phyloP scores from a whole-genome alignment of 2,888 invertebrate species.

The Athrips mouffetella region DNA sequence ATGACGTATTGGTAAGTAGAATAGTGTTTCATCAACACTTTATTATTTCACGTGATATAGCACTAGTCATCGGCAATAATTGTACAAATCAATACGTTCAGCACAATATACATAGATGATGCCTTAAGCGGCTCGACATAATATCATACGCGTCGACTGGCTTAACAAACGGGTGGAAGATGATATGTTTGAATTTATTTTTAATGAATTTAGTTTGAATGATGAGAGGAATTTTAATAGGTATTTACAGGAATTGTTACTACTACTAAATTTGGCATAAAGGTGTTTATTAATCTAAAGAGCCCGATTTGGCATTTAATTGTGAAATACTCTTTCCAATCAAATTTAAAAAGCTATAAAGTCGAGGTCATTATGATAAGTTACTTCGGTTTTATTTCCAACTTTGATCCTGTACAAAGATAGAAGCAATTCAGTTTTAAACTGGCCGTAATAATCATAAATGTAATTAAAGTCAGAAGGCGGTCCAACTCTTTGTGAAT shows the following conservation, averaged over 20 bases:
- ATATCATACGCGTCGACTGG: slow-evolving; percentile 26
- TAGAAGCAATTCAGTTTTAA: slow-evolving; percentile 35
- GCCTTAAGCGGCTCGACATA: slow-evolving; percentile 17
- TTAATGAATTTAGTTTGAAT: slow-evolving; percentile 18
- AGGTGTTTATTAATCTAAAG: too few species aligned
- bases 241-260: not conserved
- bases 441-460: slow-evolving; percentile 53
- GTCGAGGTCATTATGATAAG: not conserved
- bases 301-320: too few species aligned
- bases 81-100: slow-evolving; percentile 38
- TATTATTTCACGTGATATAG: slow-evolving; percentile 30
- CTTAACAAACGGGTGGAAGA: slow-evolving; percentile 26
- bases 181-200: slow-evolving; percentile 30
- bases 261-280: too few species aligned
- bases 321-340: too few species aligned
- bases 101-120: slow-evolving; percentile 27
- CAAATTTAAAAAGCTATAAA: too few species aligned
- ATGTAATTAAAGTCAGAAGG: slow-evolving; percentile 61
- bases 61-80: slow-evolving; percentile 57
- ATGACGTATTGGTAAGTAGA: slow-evolving; percentile 6
- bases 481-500: slow-evolving; percentile 59
- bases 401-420: slow-evolving; percentile 1
- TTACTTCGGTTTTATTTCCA: not conserved
- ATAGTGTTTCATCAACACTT: slow-evolving; percentile 25
- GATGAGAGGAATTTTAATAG: not conserved